A percentile compares a stretch with the other conserved stretches of the same genome.
These are phyloP conservation scores for Prenolepis imparis DNA, from an alignment of 2,888 invertebrate species.

Conservation along the genomic window DNA sequence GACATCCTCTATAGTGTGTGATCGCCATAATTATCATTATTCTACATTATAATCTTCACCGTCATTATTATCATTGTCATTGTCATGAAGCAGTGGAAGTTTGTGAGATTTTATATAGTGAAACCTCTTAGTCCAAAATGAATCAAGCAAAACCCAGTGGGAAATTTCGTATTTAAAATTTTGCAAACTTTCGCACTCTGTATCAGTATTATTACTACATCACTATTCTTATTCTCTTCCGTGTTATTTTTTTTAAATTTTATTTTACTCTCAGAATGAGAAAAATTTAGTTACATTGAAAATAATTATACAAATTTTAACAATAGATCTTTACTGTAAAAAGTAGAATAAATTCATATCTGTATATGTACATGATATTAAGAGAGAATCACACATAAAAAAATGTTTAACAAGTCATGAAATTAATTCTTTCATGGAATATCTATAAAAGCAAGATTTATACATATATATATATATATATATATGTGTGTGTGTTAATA, in stretches of 20 bases:
- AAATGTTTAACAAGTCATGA: constrained; percentile 29
- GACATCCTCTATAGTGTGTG: constrained; percentile 42
- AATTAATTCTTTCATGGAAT: constrained; percentile 26
- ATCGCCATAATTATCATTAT: background rate
- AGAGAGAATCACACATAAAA: constrained; percentile 17
- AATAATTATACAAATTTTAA: constrained; percentile 40
- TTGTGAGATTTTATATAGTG: background rate
- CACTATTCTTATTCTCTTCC: background rate
- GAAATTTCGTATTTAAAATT: constrained; percentile 14
- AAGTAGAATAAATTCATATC: constrained; percentile 51
- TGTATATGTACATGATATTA: constrained; percentile 54
- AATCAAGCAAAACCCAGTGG: background rate
- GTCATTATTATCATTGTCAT: constrained; percentile 2
- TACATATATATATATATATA: constrained; percentile 7
- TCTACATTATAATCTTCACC: background rate
- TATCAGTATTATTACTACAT: background rate
- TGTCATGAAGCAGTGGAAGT: background rate
- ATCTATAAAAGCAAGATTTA: background rate
- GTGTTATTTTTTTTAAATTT: constrained; percentile 20
- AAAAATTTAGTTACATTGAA: constrained; percentile 17
- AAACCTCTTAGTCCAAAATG: background rate
- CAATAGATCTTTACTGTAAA: constrained; percentile 49
- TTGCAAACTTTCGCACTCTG: background rate
- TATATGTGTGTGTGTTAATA: background rate
- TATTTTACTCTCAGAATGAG: background rate